phyloP scores from a whole-genome alignment of 2,888 invertebrate genomes.

The Callinectes sapidus region DNA sequence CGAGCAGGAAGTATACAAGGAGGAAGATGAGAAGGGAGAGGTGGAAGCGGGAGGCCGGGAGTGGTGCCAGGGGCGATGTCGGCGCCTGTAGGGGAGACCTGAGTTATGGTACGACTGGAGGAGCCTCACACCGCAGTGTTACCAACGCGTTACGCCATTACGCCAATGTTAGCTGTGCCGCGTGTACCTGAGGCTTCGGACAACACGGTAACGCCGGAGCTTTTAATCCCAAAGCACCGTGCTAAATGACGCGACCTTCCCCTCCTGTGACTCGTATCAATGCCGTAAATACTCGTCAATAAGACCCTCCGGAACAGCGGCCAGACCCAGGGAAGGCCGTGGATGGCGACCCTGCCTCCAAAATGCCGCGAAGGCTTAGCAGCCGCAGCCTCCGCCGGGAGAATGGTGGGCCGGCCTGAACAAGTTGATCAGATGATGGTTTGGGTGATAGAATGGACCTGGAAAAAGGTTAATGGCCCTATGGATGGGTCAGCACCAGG shows the following conservation, averaged over 20 bases:
- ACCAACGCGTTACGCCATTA: conserved; percentile 5
- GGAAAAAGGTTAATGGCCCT: conserved; percentile 50
- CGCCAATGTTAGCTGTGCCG: neutral
- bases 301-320: conserved; percentile 7
- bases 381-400: conserved; percentile 40
- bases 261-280: neutral
- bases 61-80: conserved; percentile 52
- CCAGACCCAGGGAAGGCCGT: neutral
- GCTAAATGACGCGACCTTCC: neutral
- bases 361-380: conserved; percentile 31
- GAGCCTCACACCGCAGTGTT: conserved; percentile 46
- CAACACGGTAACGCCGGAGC: neutral
- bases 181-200: neutral
- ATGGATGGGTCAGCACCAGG: conserved; percentile 42
- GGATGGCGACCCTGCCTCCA: conserved; percentile 35
- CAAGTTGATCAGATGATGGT: conserved; percentile 59
- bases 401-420: conserved; percentile 43
- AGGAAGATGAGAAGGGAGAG: conserved; percentile 38
- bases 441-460: conserved; percentile 49
- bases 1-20: conserved; percentile 35
- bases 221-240: neutral
- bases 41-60: conserved; percentile 19
- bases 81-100: conserved; percentile 48
- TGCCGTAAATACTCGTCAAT: neutral
- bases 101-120: conserved; percentile 52